Conservation (phyloP, 2,113 vertebrate genomes). For the Candoia aspera region DNA sequence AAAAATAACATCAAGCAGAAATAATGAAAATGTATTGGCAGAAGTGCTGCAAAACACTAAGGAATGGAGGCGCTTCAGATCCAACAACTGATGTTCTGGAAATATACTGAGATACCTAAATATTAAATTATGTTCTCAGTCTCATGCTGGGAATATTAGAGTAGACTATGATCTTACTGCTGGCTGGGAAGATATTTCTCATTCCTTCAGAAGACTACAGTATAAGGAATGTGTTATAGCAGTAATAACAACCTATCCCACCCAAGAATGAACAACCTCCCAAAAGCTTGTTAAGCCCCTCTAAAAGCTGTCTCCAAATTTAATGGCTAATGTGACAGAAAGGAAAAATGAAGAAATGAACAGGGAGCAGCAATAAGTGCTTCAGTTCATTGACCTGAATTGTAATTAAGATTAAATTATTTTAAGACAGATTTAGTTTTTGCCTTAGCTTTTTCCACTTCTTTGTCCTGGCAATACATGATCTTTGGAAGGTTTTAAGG, state of each 20-base stretch:
- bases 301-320: too few species aligned
- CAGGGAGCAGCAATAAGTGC: too few species aligned
- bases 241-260: not conserved
- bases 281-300: too few species aligned
- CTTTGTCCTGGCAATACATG: too few species aligned
- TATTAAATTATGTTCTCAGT: not conserved
- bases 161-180: not conserved
- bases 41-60: not conserved
- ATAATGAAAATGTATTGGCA: not conserved
- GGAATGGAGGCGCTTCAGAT: not conserved
- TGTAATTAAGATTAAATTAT: too few species aligned
- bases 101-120: not conserved
- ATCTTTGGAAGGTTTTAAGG: too few species aligned
- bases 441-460: too few species aligned
- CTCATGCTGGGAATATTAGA: not conserved
- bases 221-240: not conserved
- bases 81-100: not conserved
- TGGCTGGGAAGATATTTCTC: not conserved
- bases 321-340: too few species aligned
- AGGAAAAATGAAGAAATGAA: too few species aligned
- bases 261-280: not conserved
- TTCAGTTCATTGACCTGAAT: too few species aligned
- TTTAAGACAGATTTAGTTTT: too few species aligned
- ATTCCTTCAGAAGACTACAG: not conserved
- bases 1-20: not conserved